Base-by-base conservation (phyloP, 2,113 vertebrate species). In the Odontophorus gujanensis region DNA sequence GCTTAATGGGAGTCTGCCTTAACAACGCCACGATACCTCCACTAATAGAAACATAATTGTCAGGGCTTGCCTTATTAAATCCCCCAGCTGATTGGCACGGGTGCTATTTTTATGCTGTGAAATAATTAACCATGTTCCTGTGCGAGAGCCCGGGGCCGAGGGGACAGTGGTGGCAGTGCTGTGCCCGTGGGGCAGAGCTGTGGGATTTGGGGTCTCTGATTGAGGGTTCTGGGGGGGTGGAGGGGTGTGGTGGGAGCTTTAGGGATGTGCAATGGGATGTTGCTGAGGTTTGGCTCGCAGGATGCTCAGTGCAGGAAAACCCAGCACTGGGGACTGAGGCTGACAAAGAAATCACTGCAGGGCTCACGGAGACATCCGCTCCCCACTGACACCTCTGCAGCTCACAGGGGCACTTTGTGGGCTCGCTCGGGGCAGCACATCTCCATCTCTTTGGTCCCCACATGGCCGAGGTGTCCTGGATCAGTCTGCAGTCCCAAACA, bases 61-160 rank as follows among this genome's bases (percentile, higher is more conserved):
- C 89, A 78, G 85, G 71, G 77, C 65, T 91, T 73, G 92, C 90
- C 68, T 75, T 87, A 18, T 85, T 91, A 71, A 82, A 91, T 91
- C 80, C 81, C 85, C 74, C 32, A 65, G 85, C 72, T 92, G 91
- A 73, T 32, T 66, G 84, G 55, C 7, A 4, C 4, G 8, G 65
- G 45, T 36, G 86, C 69, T 95, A 13, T 81, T 92, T 96, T 93
- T 84, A 36, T 7, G 13, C 45, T 78, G 0, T 57, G 61, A 78
- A 95, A 81, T 78, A 84, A 90, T 91, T 79, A 92, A 63, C 38
- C 65, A 19, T 11, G 5, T 62, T 80, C 85, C 85, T 14, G 72
- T 36, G 87, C 62, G 48, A 59, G 62, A 67, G 66, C 50, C 50
- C 8, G 11, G 48, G 84, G 62, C 40, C 4, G 1, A 42, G 18